Evolutionary conservation across 2,113 vertebrate species (phyloP).

Genomic region (Jacana jacana): DNA sequence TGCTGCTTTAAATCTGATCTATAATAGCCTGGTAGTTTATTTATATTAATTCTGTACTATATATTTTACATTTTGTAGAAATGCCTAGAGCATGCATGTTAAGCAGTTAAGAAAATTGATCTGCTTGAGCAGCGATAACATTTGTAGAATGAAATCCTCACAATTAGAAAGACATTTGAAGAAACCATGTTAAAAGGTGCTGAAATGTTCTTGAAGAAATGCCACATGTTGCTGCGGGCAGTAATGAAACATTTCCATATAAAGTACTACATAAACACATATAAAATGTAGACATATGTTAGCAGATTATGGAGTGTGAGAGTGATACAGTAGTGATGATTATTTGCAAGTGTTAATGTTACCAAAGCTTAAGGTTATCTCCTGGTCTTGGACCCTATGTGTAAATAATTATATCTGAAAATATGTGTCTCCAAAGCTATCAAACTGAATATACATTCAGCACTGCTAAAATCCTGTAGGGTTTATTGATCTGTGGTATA

Average conservation of each 20-base stretch:
- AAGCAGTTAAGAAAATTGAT: slow-evolving; percentile 63
- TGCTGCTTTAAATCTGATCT: slow-evolving; percentile 19
- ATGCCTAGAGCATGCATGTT: slow-evolving; percentile 50
- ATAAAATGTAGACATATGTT: slow-evolving; percentile 57
- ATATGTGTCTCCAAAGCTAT: neutral
- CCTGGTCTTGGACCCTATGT: slow-evolving; percentile 14
- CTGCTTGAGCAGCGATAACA: slow-evolving; percentile 56
- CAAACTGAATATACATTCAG: neutral
- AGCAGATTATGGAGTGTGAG: slow-evolving; percentile 59
- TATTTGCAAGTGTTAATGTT: slow-evolving; percentile 61
- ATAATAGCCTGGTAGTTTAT: slow-evolving; percentile 38
- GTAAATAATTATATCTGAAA: slow-evolving; percentile 37
- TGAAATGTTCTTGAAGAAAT: slow-evolving; percentile 64
- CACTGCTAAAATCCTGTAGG: neutral
- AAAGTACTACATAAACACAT: slow-evolving; percentile 58
- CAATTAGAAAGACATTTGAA: slow-evolving; percentile 59
- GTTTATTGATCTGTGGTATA: slow-evolving; percentile 12
- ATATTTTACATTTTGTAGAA: slow-evolving; percentile 49
- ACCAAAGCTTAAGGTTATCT: slow-evolving; percentile 42
- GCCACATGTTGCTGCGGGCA: slow-evolving; percentile 67
- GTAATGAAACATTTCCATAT: slow-evolving; percentile 63
- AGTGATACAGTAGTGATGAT: slow-evolving; percentile 50
- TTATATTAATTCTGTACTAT: slow-evolving; percentile 21
- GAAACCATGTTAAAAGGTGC: slow-evolving; percentile 53
- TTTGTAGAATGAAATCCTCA: slow-evolving; percentile 58